A percentile compares a stretch with the other conserved stretches of the same genome.
phyloP scores from a whole-genome alignment of 2,888 invertebrate species.

The Nomada lathburiana region DNA sequence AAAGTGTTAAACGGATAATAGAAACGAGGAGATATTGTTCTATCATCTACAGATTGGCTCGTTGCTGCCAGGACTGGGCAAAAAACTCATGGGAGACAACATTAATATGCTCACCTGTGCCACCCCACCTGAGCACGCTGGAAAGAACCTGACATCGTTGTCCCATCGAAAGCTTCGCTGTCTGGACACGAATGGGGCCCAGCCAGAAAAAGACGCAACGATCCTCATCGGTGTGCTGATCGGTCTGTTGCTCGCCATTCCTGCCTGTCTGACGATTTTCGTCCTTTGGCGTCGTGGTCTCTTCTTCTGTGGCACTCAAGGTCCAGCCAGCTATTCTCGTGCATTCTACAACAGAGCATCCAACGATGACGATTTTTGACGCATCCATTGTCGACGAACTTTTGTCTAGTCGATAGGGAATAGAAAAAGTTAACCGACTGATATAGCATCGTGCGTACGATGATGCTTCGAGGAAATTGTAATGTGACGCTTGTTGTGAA shows the following conservation, averaged over 20 bases:
- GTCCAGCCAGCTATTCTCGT: constrained; percentile 88
- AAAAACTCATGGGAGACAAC: constrained; percentile 71
- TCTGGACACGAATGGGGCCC: constrained; percentile 87
- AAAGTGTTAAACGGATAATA: not conserved
- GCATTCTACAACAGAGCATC: constrained; percentile 90
- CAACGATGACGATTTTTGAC: constrained; percentile 85
- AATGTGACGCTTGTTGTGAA: not conserved
- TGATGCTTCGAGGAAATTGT: not conserved
- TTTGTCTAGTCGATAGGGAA: constrained; percentile 18
- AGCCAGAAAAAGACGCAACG: constrained; percentile 89
- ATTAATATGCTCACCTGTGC: constrained; percentile 86
- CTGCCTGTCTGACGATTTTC: constrained; percentile 87
- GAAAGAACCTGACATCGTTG: constrained; percentile 87
- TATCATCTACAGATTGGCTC: constrained; percentile 70
- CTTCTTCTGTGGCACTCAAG: constrained; percentile 86
- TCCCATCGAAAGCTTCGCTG: constrained; percentile 88
- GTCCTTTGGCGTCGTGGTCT: constrained; percentile 88
- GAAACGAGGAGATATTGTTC: not conserved
- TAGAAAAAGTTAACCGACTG: not conserved
- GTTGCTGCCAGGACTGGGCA: constrained; percentile 76
- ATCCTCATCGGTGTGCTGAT: constrained; percentile 89
- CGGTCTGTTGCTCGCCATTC: constrained; percentile 89
- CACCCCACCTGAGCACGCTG: constrained; percentile 88
- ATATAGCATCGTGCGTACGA: no score
- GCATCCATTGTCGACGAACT: not conserved